Percentiles rank a stretch among this genome's conserved stretches.
phyloP scores from a whole-genome alignment of 2,888 invertebrate genomes.

The Latrodectus elegans region DNA sequence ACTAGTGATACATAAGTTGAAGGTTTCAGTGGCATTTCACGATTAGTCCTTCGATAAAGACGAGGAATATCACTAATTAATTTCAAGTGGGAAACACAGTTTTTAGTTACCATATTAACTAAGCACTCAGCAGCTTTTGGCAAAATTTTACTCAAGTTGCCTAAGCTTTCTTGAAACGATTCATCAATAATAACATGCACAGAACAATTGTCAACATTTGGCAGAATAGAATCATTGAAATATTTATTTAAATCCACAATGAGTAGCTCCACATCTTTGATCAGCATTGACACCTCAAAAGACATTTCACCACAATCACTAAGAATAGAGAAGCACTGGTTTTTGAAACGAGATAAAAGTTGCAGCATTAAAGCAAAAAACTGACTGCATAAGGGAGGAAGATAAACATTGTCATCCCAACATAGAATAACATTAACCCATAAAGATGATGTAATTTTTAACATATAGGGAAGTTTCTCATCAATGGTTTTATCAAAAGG shows the following conservation, averaged over 20 bases:
- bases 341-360: constrained; percentile 85
- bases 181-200: not conserved
- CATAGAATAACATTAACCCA: constrained; percentile 76
- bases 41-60: constrained; percentile 91
- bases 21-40: constrained; percentile 87
- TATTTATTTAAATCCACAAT: not conserved
- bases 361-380: constrained; percentile 93
- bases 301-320: not conserved
- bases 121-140: constrained; percentile 34
- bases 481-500: constrained; percentile 34
- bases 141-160: constrained; percentile 8
- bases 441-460: constrained; percentile 20
- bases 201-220: not conserved
- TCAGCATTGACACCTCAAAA: constrained; percentile 15
- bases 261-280: constrained; percentile 38
- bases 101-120: constrained; percentile 33
- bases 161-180: constrained; percentile 13
- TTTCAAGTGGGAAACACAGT: constrained; percentile 72
- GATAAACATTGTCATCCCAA: constrained; percentile 87
- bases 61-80: constrained; percentile 92
- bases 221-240: not conserved
- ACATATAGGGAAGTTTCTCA: constrained; percentile 5
- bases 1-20: constrained; percentile 86
- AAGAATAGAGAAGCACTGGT: constrained; percentile 79
- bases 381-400: constrained; percentile 79